phyloP scores from a whole-genome alignment of 2,888 invertebrate genomes.

The Eupithecia tripunctaria region DNA sequence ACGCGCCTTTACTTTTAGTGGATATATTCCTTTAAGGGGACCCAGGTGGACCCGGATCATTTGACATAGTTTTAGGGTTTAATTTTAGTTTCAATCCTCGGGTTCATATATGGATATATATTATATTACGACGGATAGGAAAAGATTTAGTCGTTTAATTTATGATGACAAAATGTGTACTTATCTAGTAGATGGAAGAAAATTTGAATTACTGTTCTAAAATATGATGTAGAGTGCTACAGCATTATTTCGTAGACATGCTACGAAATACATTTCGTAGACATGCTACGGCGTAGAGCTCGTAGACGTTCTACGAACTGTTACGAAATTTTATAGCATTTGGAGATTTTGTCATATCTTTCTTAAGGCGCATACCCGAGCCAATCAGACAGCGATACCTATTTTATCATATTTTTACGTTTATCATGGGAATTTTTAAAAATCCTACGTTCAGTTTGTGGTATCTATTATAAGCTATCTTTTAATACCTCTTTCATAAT shows the following conservation, averaged over 20 bases:
- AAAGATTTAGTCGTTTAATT: too few species aligned
- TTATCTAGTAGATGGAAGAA: too few species aligned
- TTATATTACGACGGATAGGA: too few species aligned
- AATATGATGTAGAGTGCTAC: not conserved
- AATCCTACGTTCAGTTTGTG: too few species aligned
- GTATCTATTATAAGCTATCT: too few species aligned
- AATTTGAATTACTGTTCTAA: too few species aligned
- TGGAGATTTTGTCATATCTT: not conserved
- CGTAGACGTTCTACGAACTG: constrained; percentile 1
- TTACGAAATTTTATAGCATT: not conserved
- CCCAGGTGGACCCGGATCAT: not conserved
- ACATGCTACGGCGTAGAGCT: not conserved
- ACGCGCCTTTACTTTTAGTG: constrained; percentile 24
- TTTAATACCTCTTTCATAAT: too few species aligned
- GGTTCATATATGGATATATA: not conserved
- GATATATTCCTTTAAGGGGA: constrained; percentile 9
- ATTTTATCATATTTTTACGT: too few species aligned
- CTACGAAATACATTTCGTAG: not conserved
- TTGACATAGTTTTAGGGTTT: not conserved
- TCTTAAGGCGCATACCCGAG: too few species aligned
- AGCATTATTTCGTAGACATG: not conserved
- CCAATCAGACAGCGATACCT: too few species aligned
- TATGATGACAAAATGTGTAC: too few species aligned
- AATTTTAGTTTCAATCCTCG: not conserved
- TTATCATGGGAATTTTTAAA: too few species aligned